Evolutionary conservation across 2,113 vertebrate species (phyloP).

Genomic region (Pangasianodon gigas): DNA sequence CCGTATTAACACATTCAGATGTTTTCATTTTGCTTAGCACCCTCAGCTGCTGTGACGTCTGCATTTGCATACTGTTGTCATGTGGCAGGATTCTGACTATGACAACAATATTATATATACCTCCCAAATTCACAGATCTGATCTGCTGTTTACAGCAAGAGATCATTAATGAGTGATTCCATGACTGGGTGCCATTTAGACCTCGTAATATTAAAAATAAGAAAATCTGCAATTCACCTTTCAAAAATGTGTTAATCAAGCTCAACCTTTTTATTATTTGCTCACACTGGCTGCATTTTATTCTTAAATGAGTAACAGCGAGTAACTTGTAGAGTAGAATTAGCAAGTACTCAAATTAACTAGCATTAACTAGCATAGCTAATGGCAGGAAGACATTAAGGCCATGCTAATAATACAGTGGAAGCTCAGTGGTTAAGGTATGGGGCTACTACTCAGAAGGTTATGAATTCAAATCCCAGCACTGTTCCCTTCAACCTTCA

Average conservation of each 20-base stretch:
- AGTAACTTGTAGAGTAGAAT: neutral
- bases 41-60: constrained; percentile 3
- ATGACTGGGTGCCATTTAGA: neutral
- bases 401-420: neutral
- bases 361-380: neutral
- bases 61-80: neutral
- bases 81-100: neutral
- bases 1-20: constrained; percentile 9
- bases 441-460: neutral
- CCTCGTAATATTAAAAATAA: too few species aligned
- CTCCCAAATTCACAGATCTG: neutral
- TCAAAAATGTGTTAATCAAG: too few species aligned
- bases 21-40: constrained; percentile 50
- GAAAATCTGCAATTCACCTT: neutral
- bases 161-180: neutral
- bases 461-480: neutral
- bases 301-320: too few species aligned
- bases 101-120: neutral
- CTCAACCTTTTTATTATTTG: neutral
- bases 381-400: neutral
- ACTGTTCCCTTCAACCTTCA: neutral
- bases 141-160: neutral
- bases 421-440: neutral
- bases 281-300: neutral
- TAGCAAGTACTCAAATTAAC: neutral